These are phyloP conservation scores for Parazoanthus swiftii DNA, from an alignment of 92 coral and sea anemone species.

Conservation along the genomic window DNA sequence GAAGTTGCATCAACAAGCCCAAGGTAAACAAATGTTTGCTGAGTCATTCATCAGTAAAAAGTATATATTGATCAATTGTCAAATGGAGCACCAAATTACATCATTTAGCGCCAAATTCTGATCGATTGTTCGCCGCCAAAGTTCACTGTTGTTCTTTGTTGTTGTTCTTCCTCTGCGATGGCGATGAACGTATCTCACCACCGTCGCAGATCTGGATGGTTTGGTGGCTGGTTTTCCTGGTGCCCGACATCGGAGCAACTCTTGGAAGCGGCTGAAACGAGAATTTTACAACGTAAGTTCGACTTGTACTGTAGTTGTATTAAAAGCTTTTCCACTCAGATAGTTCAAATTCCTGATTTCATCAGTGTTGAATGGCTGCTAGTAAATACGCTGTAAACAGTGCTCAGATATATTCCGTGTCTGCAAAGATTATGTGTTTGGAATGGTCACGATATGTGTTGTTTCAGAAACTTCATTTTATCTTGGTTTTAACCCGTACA, in stretches of 20 bases:
- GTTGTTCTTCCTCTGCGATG: not conserved
- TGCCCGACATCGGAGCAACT: constrained; percentile 90
- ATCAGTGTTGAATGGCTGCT: not conserved
- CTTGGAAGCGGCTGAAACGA: constrained; percentile 79
- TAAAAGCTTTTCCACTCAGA: too few species aligned
- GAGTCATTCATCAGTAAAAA: constrained; percentile 15
- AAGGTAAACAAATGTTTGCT: constrained; percentile 35
- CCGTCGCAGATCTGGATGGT: constrained; percentile 48
- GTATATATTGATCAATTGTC: not conserved
- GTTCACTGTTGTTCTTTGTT: not conserved
- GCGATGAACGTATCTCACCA: not conserved
- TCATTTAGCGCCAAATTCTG: not conserved
- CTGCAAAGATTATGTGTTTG: not conserved
- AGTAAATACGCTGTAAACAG: too few species aligned
- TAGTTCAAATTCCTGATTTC: too few species aligned
- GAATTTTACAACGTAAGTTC: constrained; percentile 83
- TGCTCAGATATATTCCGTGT: not conserved
- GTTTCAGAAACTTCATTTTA: constrained; percentile 1
- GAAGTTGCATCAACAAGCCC: not conserved
- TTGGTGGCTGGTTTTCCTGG: constrained; percentile 77
- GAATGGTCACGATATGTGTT: not conserved
- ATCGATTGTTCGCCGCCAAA: not conserved
- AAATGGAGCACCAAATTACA: not conserved
- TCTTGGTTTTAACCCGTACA: not conserved
- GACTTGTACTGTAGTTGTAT: not conserved